Percentiles rank a stretch among this genome's conserved stretches.
These are phyloP conservation scores for Tragelaphus buxtoni DNA, from an alignment of 2,113 vertebrate genomes.

Conservation along the genomic window DNA sequence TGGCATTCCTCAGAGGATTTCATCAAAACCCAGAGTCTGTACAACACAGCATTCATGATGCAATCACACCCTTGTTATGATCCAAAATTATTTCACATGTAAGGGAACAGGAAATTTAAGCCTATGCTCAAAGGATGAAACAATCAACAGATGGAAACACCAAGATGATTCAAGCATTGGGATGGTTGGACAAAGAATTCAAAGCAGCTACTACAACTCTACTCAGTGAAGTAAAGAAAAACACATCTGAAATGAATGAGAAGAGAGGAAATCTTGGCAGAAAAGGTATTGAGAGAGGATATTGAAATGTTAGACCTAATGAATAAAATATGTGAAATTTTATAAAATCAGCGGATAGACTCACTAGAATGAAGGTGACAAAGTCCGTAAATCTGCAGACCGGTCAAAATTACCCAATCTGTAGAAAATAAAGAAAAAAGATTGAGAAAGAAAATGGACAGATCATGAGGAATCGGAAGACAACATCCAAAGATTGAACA, in stretches of 20 bases:
- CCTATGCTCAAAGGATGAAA: background rate
- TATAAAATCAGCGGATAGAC: background rate
- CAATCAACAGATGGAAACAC: background rate
- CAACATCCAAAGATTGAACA: background rate
- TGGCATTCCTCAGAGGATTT: no score
- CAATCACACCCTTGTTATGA: background rate
- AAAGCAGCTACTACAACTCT: background rate
- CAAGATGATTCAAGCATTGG: background rate
- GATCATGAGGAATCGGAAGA: background rate
- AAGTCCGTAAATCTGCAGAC: background rate
- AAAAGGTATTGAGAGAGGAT: background rate
- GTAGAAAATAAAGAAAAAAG: background rate
- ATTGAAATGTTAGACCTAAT: background rate
- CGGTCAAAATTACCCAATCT: background rate
- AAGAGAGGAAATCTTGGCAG: background rate
- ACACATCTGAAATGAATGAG: background rate
- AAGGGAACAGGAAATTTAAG: background rate
- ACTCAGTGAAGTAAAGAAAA: background rate
- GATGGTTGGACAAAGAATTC: background rate
- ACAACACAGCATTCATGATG: no score
- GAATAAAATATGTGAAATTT: background rate
- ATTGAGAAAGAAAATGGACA: background rate
- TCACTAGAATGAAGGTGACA: background rate
- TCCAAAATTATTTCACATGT: background rate
- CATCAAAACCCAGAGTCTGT: background rate